Evolutionary conservation across 2,113 vertebrate species (phyloP), one percentile per base, ranked within the genome.

Genomic region (Fregata magnificens): DNA sequence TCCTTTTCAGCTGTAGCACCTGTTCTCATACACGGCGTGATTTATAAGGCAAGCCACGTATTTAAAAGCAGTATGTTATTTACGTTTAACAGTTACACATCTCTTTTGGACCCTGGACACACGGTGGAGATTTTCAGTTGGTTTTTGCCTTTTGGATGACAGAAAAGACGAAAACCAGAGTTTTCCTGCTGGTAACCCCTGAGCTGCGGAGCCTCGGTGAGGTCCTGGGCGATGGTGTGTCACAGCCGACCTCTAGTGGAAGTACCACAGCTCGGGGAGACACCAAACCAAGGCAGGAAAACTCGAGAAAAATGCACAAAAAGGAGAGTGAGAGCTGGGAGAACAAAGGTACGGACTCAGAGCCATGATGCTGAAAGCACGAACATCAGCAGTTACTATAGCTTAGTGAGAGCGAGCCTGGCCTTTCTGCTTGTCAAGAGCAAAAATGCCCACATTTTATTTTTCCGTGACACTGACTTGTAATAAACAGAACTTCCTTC

Each of bases 231-330:
- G 1, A 71, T 26, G 59, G 11, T 55, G 85, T 52, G 72, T 55
- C 32, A 3, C 81, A 88, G 80, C 59, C 6, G 90, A 93, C 95
- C 86, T 59, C 92, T 96, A 95, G 90, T 79, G 88, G 95, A 92
- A 74, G 65, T 7, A 63, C 40, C 52, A 62, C 42, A 53, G 38
- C 50, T 42, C 24, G 18, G 22, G 32, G 38, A 82, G 49, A 32
- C n/a, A 16, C 55, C 34, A 71, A 82, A 62, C 8, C 15, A 25
- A 21, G 52, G 29, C 69, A 81, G 69, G 65, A 63, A 90, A 93
- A 56, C 40, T n/a, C 28, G 13, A 93, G 86, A 86, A 96, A 81
- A 69, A 52, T 2, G 0, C 32, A 36, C 19, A 49, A 80, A 87
- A 66, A 52, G 36, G 5, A 26, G 10, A 63, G 45, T 12, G n/a